Conservation (phyloP, 2,888 invertebrate species). For the Pollenia labialis region DNA sequence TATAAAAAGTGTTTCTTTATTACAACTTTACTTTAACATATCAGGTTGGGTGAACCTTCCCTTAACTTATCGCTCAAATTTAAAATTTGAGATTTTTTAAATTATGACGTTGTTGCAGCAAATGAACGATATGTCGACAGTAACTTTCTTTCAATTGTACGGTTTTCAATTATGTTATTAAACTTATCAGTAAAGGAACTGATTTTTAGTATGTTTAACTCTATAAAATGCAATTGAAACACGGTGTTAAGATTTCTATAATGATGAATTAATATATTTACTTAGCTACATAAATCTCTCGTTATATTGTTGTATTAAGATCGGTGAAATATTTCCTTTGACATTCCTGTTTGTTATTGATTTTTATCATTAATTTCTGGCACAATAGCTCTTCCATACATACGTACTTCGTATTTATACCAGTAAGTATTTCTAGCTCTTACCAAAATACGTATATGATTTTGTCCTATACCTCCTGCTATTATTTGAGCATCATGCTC, state of each 20-base stretch:
- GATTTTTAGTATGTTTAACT: background rate
- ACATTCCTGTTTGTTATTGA: no score
- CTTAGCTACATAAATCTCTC: no score
- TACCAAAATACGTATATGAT: slow-evolving; percentile 45
- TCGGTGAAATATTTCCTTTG: background rate
- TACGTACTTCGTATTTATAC: slow-evolving; percentile 59
- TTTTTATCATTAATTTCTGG: background rate
- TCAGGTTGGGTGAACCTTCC: no score
- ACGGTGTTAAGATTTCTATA: background rate
- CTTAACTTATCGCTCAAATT: no score
- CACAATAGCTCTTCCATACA: slow-evolving; percentile 3
- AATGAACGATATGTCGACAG: background rate
- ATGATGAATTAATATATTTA: background rate
- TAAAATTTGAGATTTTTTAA: no score
- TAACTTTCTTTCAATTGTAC: slow-evolving; percentile 14
- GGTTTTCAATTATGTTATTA: slow-evolving; percentile 7
- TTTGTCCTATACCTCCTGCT: slow-evolving; percentile 54
- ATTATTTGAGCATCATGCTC: slow-evolving; percentile 48
- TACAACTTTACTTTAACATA: no score
- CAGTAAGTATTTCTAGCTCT: slow-evolving; percentile 54
- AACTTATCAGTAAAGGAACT: slow-evolving; percentile 42
- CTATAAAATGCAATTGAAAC: background rate
- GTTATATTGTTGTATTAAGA: no score
- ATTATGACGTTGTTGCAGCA: no score
- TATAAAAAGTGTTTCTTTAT: no score